Conservation (phyloP, 2,797 vertebrate species). For the Mus caroli region DNA sequence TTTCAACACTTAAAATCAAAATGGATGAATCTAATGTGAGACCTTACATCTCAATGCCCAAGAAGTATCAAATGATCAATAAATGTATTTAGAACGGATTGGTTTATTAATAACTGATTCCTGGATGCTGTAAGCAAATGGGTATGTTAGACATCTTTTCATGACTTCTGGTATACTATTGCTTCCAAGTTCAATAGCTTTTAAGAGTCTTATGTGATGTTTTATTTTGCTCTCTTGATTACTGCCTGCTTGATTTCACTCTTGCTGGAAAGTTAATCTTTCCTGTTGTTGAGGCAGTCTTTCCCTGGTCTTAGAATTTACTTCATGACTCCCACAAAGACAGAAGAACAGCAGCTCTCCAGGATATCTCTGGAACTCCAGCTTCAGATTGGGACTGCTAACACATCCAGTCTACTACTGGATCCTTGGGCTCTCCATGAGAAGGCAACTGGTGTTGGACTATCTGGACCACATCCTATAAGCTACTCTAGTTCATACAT, state of each 20-base stretch:
- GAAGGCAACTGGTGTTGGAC: not conserved
- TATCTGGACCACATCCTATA: not conserved
- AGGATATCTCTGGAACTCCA: not conserved
- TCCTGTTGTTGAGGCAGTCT: not conserved
- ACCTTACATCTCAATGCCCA: not conserved
- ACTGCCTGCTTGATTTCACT: not conserved
- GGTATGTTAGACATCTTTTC: not conserved
- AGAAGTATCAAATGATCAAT: constrained; percentile 14
- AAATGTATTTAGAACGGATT: not conserved
- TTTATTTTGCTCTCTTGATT: constrained; percentile 23
- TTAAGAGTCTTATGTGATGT: not conserved
- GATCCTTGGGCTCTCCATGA: not conserved
- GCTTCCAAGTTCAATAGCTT: not conserved
- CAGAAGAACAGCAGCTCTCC: not conserved
- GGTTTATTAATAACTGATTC: not conserved
- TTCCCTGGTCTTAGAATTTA: not conserved
- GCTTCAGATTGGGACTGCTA: not conserved
- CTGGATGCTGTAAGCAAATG: not conserved
- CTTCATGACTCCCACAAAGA: not conserved
- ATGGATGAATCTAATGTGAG: not conserved
- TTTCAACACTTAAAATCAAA: constrained; percentile 40
- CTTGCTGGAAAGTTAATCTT: not conserved
- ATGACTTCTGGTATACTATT: not conserved
- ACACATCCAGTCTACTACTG: not conserved
- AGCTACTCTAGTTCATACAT: not conserved